Evolutionary conservation across 2,113 vertebrate species (phyloP).

Genomic region (Serilophus lunatus): DNA sequence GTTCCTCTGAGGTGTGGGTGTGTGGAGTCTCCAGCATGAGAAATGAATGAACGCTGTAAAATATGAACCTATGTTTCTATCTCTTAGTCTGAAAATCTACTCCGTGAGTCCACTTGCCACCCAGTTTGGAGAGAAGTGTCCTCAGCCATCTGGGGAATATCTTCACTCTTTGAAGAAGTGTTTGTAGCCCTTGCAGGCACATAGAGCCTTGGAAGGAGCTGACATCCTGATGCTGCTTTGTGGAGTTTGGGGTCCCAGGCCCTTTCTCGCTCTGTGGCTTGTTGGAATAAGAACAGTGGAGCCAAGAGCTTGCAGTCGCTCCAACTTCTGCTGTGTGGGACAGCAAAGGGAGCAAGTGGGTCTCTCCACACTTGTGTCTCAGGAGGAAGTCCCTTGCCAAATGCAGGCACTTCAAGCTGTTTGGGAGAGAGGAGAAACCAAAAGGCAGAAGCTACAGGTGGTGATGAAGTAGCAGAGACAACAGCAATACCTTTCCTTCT

Average conservation of each 20-base stretch:
- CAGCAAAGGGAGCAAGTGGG: accelerated
- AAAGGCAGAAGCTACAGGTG: neutral
- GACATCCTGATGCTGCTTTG: neutral
- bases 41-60: neutral
- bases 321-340: neutral
- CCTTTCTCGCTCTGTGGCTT: neutral
- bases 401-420: neutral
- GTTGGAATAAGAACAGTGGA: neutral
- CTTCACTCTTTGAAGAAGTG: neutral
- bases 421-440: neutral
- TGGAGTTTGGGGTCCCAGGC: neutral
- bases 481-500: neutral
- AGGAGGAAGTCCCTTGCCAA: neutral
- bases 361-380: accelerated
- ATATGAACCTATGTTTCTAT: neutral
- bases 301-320: neutral
- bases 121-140: neutral
- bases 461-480: neutral
- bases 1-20: neutral
- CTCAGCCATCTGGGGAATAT: neutral
- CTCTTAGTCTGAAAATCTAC: neutral
- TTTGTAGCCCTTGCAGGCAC: neutral
- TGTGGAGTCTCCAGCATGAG: neutral
- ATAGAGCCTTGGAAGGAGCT: neutral
- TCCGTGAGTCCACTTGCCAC: neutral